A percentile compares a stretch with the other conserved stretches of the same genome.
These are phyloP conservation scores for Lepus europaeus DNA, from an alignment of 2,113 vertebrate species.

Conservation along the genomic window DNA sequence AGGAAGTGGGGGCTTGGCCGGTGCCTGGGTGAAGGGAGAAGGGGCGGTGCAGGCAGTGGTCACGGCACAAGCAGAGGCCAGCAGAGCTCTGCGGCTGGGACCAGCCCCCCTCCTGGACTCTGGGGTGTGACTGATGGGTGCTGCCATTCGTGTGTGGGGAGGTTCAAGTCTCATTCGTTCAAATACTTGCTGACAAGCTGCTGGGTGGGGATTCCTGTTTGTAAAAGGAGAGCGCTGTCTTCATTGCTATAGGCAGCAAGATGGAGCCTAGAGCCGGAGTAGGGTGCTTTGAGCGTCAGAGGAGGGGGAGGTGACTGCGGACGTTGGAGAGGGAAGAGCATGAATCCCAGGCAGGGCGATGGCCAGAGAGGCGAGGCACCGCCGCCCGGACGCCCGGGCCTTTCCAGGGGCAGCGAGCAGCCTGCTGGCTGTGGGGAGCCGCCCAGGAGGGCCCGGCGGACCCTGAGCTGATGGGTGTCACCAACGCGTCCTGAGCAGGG, in stretches of 20 bases:
- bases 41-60: not conserved
- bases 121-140: not conserved
- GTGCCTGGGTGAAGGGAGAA: not conserved
- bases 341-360: not conserved
- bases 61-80: not conserved
- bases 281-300: not conserved
- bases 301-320: not conserved
- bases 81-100: not conserved
- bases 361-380: rapidly evolving
- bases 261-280: not conserved
- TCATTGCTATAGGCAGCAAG: no score
- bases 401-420: rapidly evolving
- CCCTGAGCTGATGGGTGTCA: not conserved
- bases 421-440: not conserved
- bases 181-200: not conserved
- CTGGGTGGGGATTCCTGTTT: not conserved
- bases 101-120: no score
- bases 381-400: not conserved
- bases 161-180: not conserved
- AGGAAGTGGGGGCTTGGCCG: not conserved
- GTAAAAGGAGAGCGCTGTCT: not conserved
- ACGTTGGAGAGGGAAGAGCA: not conserved
- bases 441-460: no score
- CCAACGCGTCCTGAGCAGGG: not conserved
- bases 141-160: not conserved